These are phyloP conservation scores for Oryzias javanicus DNA, from an alignment of 2,113 vertebrate species.

Conservation along the genomic window DNA sequence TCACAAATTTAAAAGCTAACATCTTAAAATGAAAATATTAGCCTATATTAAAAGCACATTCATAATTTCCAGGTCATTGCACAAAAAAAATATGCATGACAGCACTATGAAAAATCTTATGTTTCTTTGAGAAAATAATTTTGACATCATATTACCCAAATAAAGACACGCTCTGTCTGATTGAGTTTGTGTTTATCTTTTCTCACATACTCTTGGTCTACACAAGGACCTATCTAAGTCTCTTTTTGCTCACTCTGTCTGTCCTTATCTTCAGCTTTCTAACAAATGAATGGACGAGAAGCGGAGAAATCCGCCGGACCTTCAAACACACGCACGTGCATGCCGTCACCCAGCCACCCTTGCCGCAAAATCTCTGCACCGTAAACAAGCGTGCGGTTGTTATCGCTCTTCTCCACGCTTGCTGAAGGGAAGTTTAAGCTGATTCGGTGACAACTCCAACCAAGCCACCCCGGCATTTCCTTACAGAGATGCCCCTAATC, in stretches of 20 bases:
- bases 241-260: conserved; percentile 27
- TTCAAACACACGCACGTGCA: conserved; percentile 33
- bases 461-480: conserved; percentile 71
- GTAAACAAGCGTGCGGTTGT: conserved; percentile 71
- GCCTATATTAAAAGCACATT: too few relatives aligned
- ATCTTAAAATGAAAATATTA: too few relatives aligned
- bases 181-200: conserved; percentile 2
- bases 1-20: too few relatives aligned
- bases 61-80: too few relatives aligned
- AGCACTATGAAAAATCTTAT: too few relatives aligned
- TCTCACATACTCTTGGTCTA: conserved; percentile 13
- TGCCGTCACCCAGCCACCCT: conserved; percentile 40
- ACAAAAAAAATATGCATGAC: too few relatives aligned
- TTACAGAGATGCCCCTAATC: conserved; percentile 72
- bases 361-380: conserved; percentile 51
- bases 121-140: too few relatives aligned
- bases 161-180: too few relatives aligned
- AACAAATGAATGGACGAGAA: conserved; percentile 55
- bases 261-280: conserved; percentile 50
- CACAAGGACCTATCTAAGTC: conserved; percentile 25
- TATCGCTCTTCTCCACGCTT: conserved; percentile 75
- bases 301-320: conserved; percentile 55
- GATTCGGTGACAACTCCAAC: conserved; percentile 77
- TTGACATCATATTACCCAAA: too few relatives aligned
- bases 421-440: conserved; percentile 82